phyloP scores from a whole-genome alignment of 2,888 invertebrate species.

The Diarsia dahlii region DNA sequence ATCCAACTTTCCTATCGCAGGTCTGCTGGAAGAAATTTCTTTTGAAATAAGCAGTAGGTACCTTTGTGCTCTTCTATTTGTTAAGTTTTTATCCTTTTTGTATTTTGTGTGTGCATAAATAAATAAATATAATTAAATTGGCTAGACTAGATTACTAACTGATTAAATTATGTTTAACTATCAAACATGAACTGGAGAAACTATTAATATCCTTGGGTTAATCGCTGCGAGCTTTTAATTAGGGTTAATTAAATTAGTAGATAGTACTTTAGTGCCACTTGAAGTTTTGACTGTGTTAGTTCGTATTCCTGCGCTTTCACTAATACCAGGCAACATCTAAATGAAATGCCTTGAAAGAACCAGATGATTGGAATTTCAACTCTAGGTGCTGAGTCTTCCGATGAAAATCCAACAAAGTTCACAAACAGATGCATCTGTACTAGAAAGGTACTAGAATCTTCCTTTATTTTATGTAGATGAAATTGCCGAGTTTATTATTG shows the following conservation, averaged over 20 bases:
- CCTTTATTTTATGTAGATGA: neutral
- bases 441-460: neutral
- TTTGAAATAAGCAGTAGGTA: no score
- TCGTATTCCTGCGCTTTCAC: neutral
- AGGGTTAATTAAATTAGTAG: slow-evolving; percentile 49
- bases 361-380: neutral
- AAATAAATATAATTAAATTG: neutral
- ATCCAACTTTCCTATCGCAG: no score
- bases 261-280: slow-evolving; percentile 28
- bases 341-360: neutral
- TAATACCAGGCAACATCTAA: neutral
- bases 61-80: no score
- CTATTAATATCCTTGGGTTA: slow-evolving; percentile 32
- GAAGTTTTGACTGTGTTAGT: neutral
- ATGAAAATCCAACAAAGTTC: neutral
- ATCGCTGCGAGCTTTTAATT: slow-evolving; percentile 40
- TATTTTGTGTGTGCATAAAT: no score
- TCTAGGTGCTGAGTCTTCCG: neutral
- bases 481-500: neutral
- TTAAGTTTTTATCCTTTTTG: no score
- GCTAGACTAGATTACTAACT: neutral
- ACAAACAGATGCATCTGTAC: neutral
- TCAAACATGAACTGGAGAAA: slow-evolving; percentile 15
- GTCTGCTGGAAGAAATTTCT: no score
- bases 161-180: slow-evolving; percentile 3